Conservation (phyloP, 2,888 invertebrate species). For the Netelia melanura region DNA sequence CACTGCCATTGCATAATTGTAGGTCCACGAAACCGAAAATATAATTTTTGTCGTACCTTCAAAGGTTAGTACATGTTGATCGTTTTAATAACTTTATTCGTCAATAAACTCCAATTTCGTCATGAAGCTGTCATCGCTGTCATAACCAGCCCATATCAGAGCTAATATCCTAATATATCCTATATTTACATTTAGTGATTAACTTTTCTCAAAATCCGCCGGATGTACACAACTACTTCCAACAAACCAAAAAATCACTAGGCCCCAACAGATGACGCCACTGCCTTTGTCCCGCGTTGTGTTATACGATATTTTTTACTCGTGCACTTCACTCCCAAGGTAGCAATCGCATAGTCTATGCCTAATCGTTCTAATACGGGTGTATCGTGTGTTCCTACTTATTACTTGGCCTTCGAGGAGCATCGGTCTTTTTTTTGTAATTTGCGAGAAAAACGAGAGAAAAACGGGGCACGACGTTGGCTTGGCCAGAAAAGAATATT, state of each 20-base stretch:
- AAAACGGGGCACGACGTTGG: constrained; percentile 14
- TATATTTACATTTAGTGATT: constrained; percentile 6
- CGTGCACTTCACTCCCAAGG: background rate
- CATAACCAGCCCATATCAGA: constrained; percentile 26
- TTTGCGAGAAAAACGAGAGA: constrained; percentile 10
- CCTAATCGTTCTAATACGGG: constrained; percentile 40
- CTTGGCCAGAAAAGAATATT: constrained; percentile 5
- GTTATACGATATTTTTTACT: background rate
- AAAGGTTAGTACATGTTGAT: background rate
- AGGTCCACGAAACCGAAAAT: background rate
- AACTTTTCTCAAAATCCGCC: constrained; percentile 31
- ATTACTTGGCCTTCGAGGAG: constrained; percentile 55
- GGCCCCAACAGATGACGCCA: background rate
- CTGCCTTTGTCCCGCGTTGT: background rate
- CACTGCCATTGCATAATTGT: background rate
- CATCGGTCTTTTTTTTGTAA: constrained; percentile 32
- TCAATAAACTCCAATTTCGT: constrained; percentile 49
- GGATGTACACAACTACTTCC: constrained; percentile 9
- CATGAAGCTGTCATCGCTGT: constrained; percentile 51
- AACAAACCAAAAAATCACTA: background rate
- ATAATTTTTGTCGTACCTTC: background rate
- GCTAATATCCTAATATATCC: background rate
- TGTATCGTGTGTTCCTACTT: constrained; percentile 40
- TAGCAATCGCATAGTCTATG: constrained; percentile 17
- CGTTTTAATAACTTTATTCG: constrained; percentile 12